A percentile compares a stretch with the other conserved stretches of the same genome.
These are phyloP conservation scores for Megaleporinus macrocephalus DNA, from an alignment of 2,113 vertebrate species.

Conservation along the genomic window DNA sequence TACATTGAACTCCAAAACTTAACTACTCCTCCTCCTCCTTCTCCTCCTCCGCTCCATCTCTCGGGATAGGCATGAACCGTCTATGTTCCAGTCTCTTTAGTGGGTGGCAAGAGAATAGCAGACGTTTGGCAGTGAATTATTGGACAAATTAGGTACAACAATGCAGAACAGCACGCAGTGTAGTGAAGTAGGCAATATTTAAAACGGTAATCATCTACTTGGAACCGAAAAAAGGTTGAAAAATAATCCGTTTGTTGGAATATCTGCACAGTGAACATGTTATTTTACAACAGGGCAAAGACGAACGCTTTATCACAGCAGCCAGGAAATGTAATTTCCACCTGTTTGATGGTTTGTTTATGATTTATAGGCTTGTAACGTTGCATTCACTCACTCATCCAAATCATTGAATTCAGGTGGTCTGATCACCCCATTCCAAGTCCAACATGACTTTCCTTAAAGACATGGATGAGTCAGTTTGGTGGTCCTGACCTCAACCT, in stretches of 20 bases:
- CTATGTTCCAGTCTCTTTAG: not conserved
- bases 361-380: too few species aligned
- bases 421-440: too few species aligned
- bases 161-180: not conserved
- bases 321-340: too few species aligned
- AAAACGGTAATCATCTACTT: not conserved
- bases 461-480: too few species aligned
- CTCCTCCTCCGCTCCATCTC: constrained; percentile 13
- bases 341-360: too few species aligned
- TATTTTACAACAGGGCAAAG: too few species aligned
- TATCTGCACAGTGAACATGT: too few species aligned
- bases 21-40: not conserved
- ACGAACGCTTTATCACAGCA: too few species aligned
- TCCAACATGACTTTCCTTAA: too few species aligned
- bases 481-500: too few species aligned
- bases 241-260: not conserved
- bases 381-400: too few species aligned
- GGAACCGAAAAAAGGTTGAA: not conserved
- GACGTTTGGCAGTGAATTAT: constrained; percentile 26
- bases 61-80: not conserved
- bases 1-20: not conserved
- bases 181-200: not conserved
- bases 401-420: too few species aligned
- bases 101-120: constrained; percentile 4
- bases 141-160: constrained; percentile 26